Conservation (phyloP, 2,113 vertebrate species). For the Embiotoca jacksoni region DNA sequence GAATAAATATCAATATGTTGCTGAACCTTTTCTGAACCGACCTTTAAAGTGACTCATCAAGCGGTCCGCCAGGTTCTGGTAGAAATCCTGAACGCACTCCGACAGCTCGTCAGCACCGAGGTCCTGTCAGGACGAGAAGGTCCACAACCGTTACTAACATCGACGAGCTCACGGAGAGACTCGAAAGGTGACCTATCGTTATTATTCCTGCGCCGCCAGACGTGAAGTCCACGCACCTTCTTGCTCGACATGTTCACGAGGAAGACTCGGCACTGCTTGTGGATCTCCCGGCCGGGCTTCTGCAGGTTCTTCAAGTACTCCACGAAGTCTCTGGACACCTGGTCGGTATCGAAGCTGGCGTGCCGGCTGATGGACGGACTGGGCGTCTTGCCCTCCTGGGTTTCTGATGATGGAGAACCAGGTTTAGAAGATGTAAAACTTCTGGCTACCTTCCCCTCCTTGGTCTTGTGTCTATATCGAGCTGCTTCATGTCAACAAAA, state of each 20-base stretch:
- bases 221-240: constrained; percentile 82
- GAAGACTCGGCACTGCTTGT: constrained; percentile 93
- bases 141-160: too few species aligned
- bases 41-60: constrained; percentile 94
- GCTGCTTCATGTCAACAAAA: not conserved
- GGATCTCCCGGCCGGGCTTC: constrained; percentile 93
- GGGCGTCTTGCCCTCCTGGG: constrained; percentile 90
- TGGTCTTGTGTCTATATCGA: not conserved
- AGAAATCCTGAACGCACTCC: constrained; percentile 96
- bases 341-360: constrained; percentile 92
- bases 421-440: not conserved
- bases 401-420: constrained; percentile 80
- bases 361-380: constrained; percentile 94
- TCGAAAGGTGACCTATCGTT: not conserved
- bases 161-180: not conserved
- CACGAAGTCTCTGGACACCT: constrained; percentile 92
- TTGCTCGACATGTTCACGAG: constrained; percentile 92
- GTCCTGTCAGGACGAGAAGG: constrained; percentile 72
- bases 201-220: not conserved
- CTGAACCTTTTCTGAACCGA: constrained; percentile 55
- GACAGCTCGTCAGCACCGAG: constrained; percentile 93
- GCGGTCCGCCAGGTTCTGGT: constrained; percentile 92
- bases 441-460: too few species aligned
- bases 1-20: too few species aligned
- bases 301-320: constrained; percentile 95